phyloP scores from a whole-genome alignment of 37 sponge, comb jelly and placozoan species.

The Hormiphora californensis region DNA sequence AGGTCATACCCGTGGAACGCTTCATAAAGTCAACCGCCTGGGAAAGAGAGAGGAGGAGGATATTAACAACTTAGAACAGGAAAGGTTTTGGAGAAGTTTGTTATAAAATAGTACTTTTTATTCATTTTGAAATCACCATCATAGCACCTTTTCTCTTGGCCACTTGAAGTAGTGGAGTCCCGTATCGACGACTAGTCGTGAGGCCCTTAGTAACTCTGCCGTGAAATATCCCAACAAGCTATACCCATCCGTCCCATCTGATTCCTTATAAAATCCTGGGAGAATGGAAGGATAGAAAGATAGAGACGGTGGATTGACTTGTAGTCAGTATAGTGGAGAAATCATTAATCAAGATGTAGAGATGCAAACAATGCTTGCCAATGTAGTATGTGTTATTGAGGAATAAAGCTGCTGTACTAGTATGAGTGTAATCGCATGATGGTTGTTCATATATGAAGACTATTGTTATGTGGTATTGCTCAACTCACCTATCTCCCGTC shows the following conservation, averaged over 20 bases:
- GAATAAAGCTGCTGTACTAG: too few species aligned
- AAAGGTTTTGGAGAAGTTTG: too few species aligned
- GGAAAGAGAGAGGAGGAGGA: neutral
- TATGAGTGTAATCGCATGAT: too few species aligned
- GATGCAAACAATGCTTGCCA: too few species aligned
- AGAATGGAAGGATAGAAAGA: too few species aligned
- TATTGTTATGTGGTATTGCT: neutral
- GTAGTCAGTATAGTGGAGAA: too few species aligned
- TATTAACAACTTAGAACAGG: too few species aligned
- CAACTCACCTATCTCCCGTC: neutral
- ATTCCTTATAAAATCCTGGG: neutral
- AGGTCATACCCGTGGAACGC: neutral
- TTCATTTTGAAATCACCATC: neutral
- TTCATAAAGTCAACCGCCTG: neutral
- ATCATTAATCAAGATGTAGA: too few species aligned
- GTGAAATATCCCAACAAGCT: neutral
- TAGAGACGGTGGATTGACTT: too few species aligned
- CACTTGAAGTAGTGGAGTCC: neutral
- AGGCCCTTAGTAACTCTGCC: neutral
- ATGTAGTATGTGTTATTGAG: too few species aligned
- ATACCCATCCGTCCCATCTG: neutral
- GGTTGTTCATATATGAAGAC: neutral
- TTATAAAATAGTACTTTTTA: neutral
- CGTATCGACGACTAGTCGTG: conserved; percentile 32
- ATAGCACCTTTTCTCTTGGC: neutral